These are phyloP conservation scores for Stomatorhinus ivindoensis DNA, from an alignment of 2,113 vertebrate genomes.

Conservation along the genomic window DNA sequence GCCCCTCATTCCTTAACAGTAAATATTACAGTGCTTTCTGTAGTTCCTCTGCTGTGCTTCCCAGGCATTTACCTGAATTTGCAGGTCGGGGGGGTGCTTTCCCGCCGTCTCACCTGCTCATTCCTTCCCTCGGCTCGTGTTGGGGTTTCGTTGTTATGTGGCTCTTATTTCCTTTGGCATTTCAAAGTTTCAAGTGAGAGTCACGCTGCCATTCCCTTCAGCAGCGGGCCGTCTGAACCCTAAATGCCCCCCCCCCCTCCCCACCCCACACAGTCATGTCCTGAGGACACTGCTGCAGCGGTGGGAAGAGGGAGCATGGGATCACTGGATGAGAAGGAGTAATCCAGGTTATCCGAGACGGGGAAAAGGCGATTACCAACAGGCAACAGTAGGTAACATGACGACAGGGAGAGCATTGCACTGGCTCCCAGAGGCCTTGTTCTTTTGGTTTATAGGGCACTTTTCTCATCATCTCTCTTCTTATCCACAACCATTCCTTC, in stretches of 20 bases:
- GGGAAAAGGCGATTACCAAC: slow-evolving; percentile 19
- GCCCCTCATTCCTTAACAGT: background rate
- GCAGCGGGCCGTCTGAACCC: background rate
- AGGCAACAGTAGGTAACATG: slow-evolving; percentile 9
- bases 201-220: background rate
- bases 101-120: background rate
- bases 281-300: background rate
- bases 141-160: background rate
- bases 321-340: slow-evolving; percentile 2
- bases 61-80: background rate
- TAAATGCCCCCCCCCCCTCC: background rate
- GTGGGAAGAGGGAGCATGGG: background rate
- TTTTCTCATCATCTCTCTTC: background rate
- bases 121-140: no score
- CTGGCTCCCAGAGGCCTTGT: slow-evolving; percentile 8
- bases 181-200: background rate
- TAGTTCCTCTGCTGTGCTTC: background rate
- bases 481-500: background rate
- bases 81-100: background rate
- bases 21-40: background rate
- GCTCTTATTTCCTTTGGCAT: background rate
- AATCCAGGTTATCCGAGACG: slow-evolving; percentile 18
- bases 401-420: background rate
- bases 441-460: background rate
- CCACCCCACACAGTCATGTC: background rate